Conservation (phyloP, 1,140 invertebrate species). For the Ditylenchus dipsaci region DNA sequence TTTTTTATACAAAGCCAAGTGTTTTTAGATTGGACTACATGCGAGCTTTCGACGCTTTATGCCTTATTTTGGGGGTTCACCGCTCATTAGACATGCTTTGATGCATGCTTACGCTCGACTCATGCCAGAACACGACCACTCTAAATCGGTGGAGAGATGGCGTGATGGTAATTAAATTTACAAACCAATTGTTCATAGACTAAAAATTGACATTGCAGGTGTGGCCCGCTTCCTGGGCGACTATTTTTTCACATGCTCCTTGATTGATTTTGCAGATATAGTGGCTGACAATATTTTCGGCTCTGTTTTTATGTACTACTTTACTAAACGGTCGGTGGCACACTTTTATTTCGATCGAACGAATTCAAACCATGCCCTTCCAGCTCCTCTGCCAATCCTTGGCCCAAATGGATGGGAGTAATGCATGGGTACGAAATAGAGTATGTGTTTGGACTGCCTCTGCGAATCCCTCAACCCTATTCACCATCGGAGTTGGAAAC, state of each 20-base stretch:
- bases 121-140: slow-evolving; percentile 17
- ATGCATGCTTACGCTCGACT: slow-evolving; percentile 55
- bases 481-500: slow-evolving; percentile 72
- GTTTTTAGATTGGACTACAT: slow-evolving; percentile 43
- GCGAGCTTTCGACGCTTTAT: slow-evolving; percentile 51
- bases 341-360: slow-evolving; percentile 1
- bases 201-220: slow-evolving; percentile 44
- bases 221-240: slow-evolving; percentile 75
- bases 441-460: slow-evolving; percentile 85
- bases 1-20: background rate
- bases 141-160: background rate
- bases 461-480: slow-evolving; percentile 75
- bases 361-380: slow-evolving; percentile 48
- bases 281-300: slow-evolving; percentile 78
- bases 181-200: background rate
- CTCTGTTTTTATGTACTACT: slow-evolving; percentile 90
- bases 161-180: background rate
- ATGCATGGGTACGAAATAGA: slow-evolving; percentile 93
- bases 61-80: slow-evolving; percentile 55
- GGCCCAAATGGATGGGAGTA: slow-evolving; percentile 91
- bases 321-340: slow-evolving; percentile 74
- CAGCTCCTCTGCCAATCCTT: slow-evolving; percentile 67
- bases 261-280: slow-evolving; percentile 78
- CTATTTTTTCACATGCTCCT: slow-evolving; percentile 82
- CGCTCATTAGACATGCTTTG: slow-evolving; percentile 50